Conservation (phyloP, 2,888 invertebrate genomes). For the Harpalus rubripes region DNA sequence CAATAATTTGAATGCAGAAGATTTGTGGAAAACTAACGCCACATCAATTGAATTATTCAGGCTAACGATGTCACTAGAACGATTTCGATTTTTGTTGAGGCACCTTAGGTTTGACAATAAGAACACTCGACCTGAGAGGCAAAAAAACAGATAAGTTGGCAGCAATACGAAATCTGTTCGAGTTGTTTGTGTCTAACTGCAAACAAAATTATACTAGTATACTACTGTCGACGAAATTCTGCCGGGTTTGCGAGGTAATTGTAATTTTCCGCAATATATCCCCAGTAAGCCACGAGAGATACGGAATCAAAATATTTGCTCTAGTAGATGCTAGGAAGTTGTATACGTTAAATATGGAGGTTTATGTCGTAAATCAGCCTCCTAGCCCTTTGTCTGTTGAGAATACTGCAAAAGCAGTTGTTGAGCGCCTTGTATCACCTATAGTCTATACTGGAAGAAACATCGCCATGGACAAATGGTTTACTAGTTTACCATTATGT, state of each 20-base stretch:
- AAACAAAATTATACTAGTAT: background rate
- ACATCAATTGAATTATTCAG: conserved; percentile 12
- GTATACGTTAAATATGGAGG: conserved; percentile 68
- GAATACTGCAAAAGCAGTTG: conserved; percentile 71
- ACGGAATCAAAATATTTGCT: too few relatives aligned
- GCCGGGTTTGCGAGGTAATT: conserved; percentile 69
- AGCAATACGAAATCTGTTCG: background rate
- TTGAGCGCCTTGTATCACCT: too few relatives aligned
- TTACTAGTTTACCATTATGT: too few relatives aligned
- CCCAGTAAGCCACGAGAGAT: conserved; percentile 56
- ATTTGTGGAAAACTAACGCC: conserved; percentile 9
- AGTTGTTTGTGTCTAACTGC: background rate
- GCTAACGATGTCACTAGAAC: conserved; percentile 10
- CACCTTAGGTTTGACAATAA: background rate
- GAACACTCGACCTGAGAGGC: background rate
- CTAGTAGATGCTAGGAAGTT: conserved; percentile 70
- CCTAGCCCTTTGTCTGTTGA: conserved; percentile 70
- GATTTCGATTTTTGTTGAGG: background rate
- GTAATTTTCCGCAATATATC: conserved; percentile 65
- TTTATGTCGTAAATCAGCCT: conserved; percentile 72
- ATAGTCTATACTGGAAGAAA: too few relatives aligned
- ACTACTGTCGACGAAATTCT: conserved; percentile 70
- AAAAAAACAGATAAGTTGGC: background rate
- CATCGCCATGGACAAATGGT: too few relatives aligned
- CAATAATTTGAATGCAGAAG: conserved; percentile 18